Percentiles rank a stretch among this genome's conserved stretches.
These are phyloP conservation scores for Diuraphis noxia DNA, from an alignment of 1,140 invertebrate species.

Conservation along the genomic window DNA sequence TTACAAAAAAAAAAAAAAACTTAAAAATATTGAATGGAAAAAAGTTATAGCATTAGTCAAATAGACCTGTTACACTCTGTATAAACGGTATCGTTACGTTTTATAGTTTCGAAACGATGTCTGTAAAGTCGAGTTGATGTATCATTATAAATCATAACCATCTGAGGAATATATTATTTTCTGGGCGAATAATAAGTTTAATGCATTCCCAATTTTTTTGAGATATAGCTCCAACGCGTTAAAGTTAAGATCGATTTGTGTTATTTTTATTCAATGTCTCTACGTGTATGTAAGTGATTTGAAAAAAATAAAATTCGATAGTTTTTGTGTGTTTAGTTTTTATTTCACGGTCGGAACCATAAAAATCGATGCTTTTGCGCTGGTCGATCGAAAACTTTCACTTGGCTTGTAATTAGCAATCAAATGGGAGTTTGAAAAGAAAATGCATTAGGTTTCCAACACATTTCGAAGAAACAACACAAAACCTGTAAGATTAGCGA, in stretches of 20 bases:
- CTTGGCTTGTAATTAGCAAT: no score
- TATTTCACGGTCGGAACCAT: neutral
- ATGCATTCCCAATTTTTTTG: neutral
- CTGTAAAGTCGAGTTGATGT: neutral
- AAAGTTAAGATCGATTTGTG: neutral
- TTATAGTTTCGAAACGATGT: neutral
- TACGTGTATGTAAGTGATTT: neutral
- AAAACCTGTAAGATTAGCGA: neutral
- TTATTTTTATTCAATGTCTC: neutral
- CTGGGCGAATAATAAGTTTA: neutral
- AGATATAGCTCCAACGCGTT: neutral
- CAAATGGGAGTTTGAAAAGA: neutral
- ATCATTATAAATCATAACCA: neutral
- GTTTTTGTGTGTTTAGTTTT: neutral
- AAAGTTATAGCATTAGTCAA: no score
- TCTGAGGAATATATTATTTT: neutral
- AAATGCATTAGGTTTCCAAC: neutral
- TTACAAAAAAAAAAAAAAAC: no score
- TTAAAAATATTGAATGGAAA: no score
- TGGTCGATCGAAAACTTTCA: neutral
- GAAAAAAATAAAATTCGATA: neutral
- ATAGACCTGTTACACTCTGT: no score
- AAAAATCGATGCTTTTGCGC: neutral
- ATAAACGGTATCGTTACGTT: neutral
- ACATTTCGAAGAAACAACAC: neutral